A percentile compares a stretch with the other conserved stretches of the same genome.
Conservation (phyloP, 2,113 vertebrate genomes). For the Ornithorhynchus anatinus region DNA sequence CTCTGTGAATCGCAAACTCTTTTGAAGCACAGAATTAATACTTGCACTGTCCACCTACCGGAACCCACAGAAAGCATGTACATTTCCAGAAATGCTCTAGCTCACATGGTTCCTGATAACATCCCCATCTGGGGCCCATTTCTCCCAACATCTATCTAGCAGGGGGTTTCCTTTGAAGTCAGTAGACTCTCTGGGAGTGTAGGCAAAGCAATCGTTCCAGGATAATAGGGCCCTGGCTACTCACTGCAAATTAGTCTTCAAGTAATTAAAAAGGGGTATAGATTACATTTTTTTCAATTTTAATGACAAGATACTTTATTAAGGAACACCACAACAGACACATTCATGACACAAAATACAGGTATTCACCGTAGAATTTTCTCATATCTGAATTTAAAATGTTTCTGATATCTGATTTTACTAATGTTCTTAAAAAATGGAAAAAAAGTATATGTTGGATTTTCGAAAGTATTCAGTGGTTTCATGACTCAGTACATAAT, state of each 20-base stretch:
- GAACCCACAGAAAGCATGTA: background rate
- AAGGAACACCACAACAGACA: background rate
- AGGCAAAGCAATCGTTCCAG: background rate
- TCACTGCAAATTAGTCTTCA: background rate
- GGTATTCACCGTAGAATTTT: background rate
- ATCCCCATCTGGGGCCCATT: background rate
- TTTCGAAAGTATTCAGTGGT: background rate
- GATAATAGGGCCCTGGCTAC: background rate
- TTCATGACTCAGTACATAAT: background rate
- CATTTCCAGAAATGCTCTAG: background rate
- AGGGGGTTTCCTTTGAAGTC: conserved; percentile 27
- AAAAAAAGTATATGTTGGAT: background rate
- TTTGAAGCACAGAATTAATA: conserved; percentile 34
- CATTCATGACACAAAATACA: background rate
- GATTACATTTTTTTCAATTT: background rate
- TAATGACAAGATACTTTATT: background rate
- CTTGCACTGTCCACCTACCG: conserved; percentile 8
- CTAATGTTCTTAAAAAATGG: conserved; percentile 2
- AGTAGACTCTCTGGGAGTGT: background rate
- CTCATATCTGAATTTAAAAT: background rate
- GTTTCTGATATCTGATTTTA: background rate
- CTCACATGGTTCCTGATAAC: background rate
- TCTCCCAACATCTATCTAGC: background rate
- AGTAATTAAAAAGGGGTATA: conserved; percentile 3
- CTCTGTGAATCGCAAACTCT: background rate